Percentiles rank a stretch among this genome's conserved stretches.
Conservation (phyloP, 2,888 invertebrate species). For the Tromatobia lineatoria region DNA sequence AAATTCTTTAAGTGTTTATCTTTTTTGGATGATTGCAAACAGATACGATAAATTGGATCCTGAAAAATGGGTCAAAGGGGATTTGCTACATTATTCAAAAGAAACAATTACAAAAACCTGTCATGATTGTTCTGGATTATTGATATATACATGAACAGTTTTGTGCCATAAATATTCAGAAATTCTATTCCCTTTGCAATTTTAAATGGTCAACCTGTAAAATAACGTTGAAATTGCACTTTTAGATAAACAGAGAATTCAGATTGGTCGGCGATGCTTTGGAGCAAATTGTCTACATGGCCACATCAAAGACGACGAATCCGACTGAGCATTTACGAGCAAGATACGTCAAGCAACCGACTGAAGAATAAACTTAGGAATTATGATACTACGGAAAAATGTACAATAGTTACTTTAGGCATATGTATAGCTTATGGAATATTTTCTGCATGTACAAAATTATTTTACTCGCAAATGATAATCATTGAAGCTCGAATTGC, state of each 20-base stretch:
- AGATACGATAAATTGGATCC: not conserved
- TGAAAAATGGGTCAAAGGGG: no score
- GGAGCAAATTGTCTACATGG: conserved; percentile 87
- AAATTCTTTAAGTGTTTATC: no score
- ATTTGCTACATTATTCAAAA: no score
- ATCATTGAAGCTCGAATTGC: not conserved
- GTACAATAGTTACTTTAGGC: not conserved
- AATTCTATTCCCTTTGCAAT: not conserved
- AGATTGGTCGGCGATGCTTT: conserved; percentile 79
- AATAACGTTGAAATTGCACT: not conserved
- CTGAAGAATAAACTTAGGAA: conserved; percentile 45
- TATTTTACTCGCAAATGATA: not conserved
- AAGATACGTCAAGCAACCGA: conserved; percentile 84
- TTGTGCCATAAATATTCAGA: no score
- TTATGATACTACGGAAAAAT: not conserved
- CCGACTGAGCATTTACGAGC: conserved; percentile 87
- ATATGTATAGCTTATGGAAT: not conserved
- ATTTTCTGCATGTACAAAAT: conserved; percentile 30
- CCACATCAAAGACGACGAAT: conserved; percentile 86
- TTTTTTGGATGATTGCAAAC: no score
- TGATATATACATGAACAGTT: no score
- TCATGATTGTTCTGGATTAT: no score
- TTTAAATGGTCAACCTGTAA: not conserved
- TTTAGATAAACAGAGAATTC: conserved; percentile 84
- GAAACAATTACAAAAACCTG: not conserved